Conservation (phyloP, 2,888 invertebrate genomes). For the Cabera pusaria region DNA sequence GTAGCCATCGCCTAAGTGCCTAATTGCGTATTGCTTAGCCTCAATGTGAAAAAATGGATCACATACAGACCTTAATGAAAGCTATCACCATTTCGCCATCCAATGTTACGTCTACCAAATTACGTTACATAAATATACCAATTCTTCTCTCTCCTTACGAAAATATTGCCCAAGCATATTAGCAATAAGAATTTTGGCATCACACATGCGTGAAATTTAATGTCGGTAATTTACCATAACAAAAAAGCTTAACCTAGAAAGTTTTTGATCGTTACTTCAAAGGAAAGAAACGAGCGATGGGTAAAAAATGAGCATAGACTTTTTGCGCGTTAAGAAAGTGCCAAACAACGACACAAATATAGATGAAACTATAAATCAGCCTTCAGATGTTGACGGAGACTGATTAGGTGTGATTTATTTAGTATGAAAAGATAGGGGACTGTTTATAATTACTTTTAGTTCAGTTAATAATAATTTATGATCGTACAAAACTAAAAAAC, state of each 20-base stretch:
- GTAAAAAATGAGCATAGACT: conserved; percentile 15
- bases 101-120: conserved; percentile 8
- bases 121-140: conserved; percentile 12
- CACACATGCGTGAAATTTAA: conserved; percentile 19
- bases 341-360: conserved; percentile 4
- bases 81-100: conserved; percentile 3
- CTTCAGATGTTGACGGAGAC: conserved; percentile 3
- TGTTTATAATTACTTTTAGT: conserved; percentile 10
- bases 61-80: conserved; percentile 1
- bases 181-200: background rate
- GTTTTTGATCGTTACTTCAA: conserved; percentile 11
- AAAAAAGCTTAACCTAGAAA: conserved; percentile 28
- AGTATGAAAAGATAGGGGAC: no score
- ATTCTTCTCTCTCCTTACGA: conserved; percentile 14
- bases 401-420: no score
- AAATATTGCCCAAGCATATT: conserved; percentile 5
- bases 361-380: conserved; percentile 1
- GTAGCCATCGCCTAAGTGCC: no score
- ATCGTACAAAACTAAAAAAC: no score
- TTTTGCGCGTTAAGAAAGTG: conserved; percentile 25
- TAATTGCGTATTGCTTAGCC: no score
- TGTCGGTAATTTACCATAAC: conserved; percentile 16
- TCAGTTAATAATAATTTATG: no score
- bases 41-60: no score
- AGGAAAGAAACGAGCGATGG: conserved; percentile 11